phyloP scores from a whole-genome alignment of 2,797 vertebrate species.

The Molossus alvarezi region DNA sequence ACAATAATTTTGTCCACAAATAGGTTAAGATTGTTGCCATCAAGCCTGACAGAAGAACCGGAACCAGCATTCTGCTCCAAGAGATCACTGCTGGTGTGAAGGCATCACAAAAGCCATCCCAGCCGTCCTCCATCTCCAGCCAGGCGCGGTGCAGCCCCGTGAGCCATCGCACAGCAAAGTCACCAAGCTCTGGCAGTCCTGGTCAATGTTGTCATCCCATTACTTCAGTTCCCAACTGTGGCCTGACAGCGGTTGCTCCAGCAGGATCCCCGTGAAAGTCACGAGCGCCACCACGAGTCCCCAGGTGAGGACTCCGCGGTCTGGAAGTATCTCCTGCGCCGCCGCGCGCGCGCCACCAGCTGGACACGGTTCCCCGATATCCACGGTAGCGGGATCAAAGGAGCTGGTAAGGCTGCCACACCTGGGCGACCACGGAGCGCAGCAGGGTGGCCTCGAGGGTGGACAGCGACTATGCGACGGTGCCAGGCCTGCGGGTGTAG shows the following conservation, averaged over 20 bases:
- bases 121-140: constrained; percentile 93
- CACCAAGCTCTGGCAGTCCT: constrained; percentile 86
- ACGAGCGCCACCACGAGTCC: constrained; percentile 93
- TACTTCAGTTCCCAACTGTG: rapidly evolving
- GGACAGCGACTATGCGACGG: constrained; percentile 87
- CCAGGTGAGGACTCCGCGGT: constrained; percentile 93
- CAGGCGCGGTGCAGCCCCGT: constrained; percentile 92
- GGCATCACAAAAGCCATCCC: constrained; percentile 96
- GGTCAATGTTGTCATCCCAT: rapidly evolving
- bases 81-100: constrained; percentile 82
- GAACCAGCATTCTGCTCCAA: constrained; percentile 87
- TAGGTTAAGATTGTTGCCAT: neutral
- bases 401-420: constrained; percentile 89
- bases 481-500: constrained; percentile 81
- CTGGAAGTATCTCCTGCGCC: constrained; percentile 90
- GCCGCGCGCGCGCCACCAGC: constrained; percentile 89
- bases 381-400: constrained; percentile 89
- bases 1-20: neutral
- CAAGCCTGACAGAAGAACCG: neutral
- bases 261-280: constrained; percentile 91
- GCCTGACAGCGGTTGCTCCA: constrained; percentile 73
- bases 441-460: constrained; percentile 91
- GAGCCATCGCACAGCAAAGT: constrained; percentile 92
- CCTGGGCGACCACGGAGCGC: constrained; percentile 89
- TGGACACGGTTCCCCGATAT: neutral